phyloP scores from a whole-genome alignment of 2,888 invertebrate genomes.

The Oithona nana region DNA sequence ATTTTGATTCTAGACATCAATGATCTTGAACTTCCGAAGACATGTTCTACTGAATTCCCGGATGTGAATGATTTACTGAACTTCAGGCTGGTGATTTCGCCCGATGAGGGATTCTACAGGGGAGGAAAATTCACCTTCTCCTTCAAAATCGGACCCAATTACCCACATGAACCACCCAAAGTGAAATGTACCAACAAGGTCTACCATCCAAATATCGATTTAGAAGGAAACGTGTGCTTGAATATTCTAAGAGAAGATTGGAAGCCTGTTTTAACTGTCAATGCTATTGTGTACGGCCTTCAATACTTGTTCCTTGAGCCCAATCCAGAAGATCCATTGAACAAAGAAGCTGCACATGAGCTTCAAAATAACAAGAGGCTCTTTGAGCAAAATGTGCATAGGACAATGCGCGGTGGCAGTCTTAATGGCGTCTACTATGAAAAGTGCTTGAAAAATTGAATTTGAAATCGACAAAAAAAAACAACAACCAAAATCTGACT shows the following conservation, averaged over 20 bases:
- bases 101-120: conserved; percentile 93
- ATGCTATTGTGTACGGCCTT: conserved; percentile 89
- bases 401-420: conserved; percentile 88
- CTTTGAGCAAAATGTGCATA: conserved; percentile 87
- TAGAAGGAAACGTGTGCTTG: conserved; percentile 90
- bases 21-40: conserved; percentile 89
- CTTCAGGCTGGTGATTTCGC: conserved; percentile 86
- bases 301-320: conserved; percentile 96
- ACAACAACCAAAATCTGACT: too few relatives aligned
- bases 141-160: conserved; percentile 92
- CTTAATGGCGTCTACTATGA: conserved; percentile 87
- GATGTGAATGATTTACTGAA: conserved; percentile 87
- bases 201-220: conserved; percentile 94
- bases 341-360: conserved; percentile 95
- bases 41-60: conserved; percentile 85
- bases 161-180: conserved; percentile 95
- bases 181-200: conserved; percentile 35
- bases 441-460: conserved; percentile 84
- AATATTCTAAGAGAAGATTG: conserved; percentile 96
- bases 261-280: conserved; percentile 95
- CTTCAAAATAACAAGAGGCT: conserved; percentile 77
- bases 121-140: conserved; percentile 86
- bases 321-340: conserved; percentile 93
- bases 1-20: too few relatives aligned
- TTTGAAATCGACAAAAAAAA: too few relatives aligned